A percentile compares a stretch with the other conserved stretches of the same genome.
These are phyloP conservation scores for Hyperopisus bebe DNA, from an alignment of 2,113 vertebrate species.

Conservation along the genomic window DNA sequence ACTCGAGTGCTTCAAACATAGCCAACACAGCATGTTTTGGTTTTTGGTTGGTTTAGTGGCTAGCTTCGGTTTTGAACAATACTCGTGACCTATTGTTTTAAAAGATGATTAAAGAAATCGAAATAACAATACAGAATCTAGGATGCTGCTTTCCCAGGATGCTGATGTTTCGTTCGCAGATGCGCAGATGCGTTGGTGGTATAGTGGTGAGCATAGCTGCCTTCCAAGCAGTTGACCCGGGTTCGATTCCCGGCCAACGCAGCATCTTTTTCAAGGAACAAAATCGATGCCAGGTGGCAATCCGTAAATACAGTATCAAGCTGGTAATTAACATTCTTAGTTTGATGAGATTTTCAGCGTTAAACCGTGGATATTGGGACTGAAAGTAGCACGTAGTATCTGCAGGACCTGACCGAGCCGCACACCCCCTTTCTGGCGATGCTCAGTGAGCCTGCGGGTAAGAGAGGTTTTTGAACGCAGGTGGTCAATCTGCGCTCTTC, in stretches of 20 bases:
- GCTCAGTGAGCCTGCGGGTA: neutral
- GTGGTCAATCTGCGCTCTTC: neutral
- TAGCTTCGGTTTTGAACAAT: neutral
- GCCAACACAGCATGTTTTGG: neutral
- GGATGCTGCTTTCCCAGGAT: neutral
- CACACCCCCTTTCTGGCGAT: neutral
- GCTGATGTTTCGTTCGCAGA: neutral
- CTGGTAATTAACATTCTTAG: neutral
- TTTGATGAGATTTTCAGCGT: neutral
- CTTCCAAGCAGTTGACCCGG: conserved; percentile 69
- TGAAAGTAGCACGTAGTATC: neutral
- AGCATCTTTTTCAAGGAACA: neutral
- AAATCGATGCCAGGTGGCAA: neutral
- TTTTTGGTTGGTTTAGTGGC: neutral
- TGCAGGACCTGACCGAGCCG: neutral
- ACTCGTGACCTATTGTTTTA: neutral
- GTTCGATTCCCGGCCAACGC: conserved; percentile 65
- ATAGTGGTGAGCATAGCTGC: conserved; percentile 66
- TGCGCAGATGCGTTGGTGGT: conserved; percentile 20
- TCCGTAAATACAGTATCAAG: neutral
- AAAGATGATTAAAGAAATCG: neutral
- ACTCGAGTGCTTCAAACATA: neutral
- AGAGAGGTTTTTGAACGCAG: neutral
- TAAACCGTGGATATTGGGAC: neutral
- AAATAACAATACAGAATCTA: neutral